Base-by-base conservation (phyloP, 1,140 invertebrate species). In the Colletes latitarsis region DNA sequence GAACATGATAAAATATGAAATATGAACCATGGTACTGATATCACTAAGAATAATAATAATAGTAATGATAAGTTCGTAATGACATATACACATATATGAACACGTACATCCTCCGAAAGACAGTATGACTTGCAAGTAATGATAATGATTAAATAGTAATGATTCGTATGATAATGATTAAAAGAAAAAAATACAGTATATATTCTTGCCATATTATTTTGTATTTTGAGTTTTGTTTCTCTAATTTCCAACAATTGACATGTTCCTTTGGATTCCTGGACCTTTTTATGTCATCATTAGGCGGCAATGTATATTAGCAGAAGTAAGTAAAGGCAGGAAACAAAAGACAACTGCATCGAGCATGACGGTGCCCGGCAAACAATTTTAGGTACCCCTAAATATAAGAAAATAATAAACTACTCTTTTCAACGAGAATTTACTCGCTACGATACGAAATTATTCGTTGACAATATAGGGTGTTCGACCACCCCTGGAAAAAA, bases 121-220 rank as follows among this genome's bases (percentile, higher is more conserved):
- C 81, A 91, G 88, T 88, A 91, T 91, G 90, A 91, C 90, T 92
- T 93, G 91, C 93, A 92, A 93, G 88, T 92, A 91, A 92, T 88
- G 30, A 57, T 70, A 70, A 67, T 55, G 69, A 77, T 79, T 73
- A 79, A 79, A 79, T 72, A 52, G 70, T 79, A 79, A 71, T 52
- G 92, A 89, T 92, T 92, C 91, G 88, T 91, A 92, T 90, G 89
- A 88, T 92, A 90, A 92, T 87, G 82, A 93, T 93, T 93, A 92
- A 92, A 93, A 90, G 85, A 83, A 88, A 86, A 86, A 89, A 89
- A 87, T 83, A 84, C 62, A 90, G 72, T 82, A 89, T 82, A 89
- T 89, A 88, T 66, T 86, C 75, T 83, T 69, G 73, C 74, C 67
- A 79, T 69, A 73, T 72, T 81, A 78, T 74, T 88, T 84, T 83